Conservation (phyloP, 2,113 vertebrate species). For the Neogobius melanostomus region DNA sequence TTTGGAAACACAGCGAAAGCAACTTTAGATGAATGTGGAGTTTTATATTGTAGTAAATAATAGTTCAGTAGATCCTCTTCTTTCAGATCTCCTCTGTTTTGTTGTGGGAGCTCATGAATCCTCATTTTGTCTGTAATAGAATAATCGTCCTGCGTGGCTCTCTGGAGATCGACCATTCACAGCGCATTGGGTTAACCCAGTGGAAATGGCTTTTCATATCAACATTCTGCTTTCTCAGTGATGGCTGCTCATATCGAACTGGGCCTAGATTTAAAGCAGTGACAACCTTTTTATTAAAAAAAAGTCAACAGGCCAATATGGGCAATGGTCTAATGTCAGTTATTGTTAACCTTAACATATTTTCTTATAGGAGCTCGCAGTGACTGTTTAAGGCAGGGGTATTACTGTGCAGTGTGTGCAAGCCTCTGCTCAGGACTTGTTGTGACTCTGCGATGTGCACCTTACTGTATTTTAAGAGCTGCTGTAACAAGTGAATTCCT, state of each 20-base stretch:
- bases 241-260: constrained; percentile 23
- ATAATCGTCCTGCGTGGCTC: constrained; percentile 51
- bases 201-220: constrained; percentile 33
- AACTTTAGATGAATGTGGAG: not conserved
- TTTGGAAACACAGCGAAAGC: not conserved
- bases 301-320: not conserved
- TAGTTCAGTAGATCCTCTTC: constrained; percentile 13
- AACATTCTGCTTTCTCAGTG: constrained; percentile 32
- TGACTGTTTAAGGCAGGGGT: no score
- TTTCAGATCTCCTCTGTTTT: constrained; percentile 30
- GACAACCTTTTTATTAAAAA: constrained; percentile 1
- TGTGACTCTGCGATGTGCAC: no score
- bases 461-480: no score
- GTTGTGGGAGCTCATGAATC: constrained; percentile 46
- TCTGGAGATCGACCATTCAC: constrained; percentile 45
- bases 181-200: constrained; percentile 34
- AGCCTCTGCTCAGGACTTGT: no score
- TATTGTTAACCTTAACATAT: not conserved
- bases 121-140: constrained; percentile 62
- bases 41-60: constrained; percentile 16
- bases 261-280: not conserved
- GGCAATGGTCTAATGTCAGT: not conserved
- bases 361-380: no score
- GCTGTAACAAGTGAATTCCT: no score
- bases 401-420: no score